Evolutionary conservation across 2,113 vertebrate genomes (phyloP).

Genomic region (Gracilinanus agilis): DNA sequence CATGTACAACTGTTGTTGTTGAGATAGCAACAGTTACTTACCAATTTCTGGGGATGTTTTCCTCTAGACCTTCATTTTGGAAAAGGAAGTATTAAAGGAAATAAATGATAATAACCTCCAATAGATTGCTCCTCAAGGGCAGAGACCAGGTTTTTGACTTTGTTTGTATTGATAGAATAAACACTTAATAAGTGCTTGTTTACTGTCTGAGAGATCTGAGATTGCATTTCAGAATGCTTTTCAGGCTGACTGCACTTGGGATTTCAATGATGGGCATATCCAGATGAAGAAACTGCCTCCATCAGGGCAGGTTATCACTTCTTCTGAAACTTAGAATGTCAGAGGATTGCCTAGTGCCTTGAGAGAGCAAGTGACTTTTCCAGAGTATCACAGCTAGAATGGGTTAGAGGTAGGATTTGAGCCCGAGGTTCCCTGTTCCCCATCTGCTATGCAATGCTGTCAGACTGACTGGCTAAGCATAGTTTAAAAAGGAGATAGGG

Average conservation of each 20-base stretch:
- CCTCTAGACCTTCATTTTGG: background rate
- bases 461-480: background rate
- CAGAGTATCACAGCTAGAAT: background rate
- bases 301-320: background rate
- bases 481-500: background rate
- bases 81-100: background rate
- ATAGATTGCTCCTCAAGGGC: background rate
- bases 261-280: background rate
- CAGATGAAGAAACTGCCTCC: background rate
- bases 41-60: background rate
- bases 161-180: background rate
- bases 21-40: conserved; percentile 44
- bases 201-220: background rate
- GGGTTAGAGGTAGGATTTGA: background rate
- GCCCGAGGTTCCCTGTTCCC: background rate
- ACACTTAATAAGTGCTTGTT: background rate
- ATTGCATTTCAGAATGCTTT: background rate
- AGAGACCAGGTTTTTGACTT: background rate
- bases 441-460: background rate
- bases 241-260: background rate
- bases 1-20: conserved; percentile 23
- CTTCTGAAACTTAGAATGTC: background rate
- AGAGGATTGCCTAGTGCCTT: background rate
- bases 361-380: background rate
- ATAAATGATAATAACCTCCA: background rate